Evolutionary conservation across 2,888 invertebrate species (phyloP).

Genomic region (Callimorpha dominula): DNA sequence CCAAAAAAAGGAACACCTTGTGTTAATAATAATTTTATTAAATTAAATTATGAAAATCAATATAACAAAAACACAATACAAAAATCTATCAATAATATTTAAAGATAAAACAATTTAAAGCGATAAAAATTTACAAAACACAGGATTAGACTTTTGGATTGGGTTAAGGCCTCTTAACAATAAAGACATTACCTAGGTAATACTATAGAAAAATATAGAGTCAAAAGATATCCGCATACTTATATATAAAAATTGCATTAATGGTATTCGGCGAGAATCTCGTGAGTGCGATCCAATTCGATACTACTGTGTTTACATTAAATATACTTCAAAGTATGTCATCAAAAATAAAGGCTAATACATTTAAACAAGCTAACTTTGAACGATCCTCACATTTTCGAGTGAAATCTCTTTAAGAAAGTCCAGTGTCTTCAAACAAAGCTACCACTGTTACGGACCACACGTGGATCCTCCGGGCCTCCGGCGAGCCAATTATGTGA

Average conservation of each 20-base stretch:
- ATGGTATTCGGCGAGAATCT: background rate
- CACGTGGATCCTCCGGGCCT: slow-evolving; percentile 49
- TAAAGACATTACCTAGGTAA: too few relatives aligned
- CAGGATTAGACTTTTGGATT: too few relatives aligned
- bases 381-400: background rate
- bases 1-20: too few relatives aligned
- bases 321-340: background rate
- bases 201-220: background rate
- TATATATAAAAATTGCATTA: background rate
- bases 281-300: background rate
- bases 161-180: too few relatives aligned
- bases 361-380: background rate
- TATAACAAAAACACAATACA: too few relatives aligned
- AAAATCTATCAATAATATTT: background rate
- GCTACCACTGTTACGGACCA: slow-evolving; percentile 66
- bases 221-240: background rate
- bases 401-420: slow-evolving; percentile 24
- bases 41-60: too few relatives aligned
- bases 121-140: background rate
- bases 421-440: slow-evolving; percentile 39
- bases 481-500: slow-evolving; percentile 74
- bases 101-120: background rate
- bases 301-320: background rate
- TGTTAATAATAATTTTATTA: too few relatives aligned
- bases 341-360: background rate